These are phyloP conservation scores for Hippopotamus amphibius DNA, from an alignment of 2,113 vertebrate genomes.

Conservation along the genomic window DNA sequence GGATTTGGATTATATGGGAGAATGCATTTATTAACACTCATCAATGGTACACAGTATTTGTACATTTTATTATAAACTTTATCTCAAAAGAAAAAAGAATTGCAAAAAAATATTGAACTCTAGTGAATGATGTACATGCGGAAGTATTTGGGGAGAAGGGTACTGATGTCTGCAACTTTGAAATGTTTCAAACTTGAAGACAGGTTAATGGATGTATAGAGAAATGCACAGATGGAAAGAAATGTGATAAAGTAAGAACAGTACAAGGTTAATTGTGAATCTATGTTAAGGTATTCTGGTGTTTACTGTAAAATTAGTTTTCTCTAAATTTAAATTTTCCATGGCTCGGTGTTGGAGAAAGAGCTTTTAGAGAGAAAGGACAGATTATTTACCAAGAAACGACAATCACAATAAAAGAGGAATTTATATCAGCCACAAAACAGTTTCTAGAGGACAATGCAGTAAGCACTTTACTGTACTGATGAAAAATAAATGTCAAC, in stretches of 20 bases:
- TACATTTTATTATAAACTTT: not conserved
- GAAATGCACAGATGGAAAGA: not conserved
- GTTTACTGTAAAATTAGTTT: not conserved
- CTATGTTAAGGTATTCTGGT: not conserved
- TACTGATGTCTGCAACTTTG: not conserved
- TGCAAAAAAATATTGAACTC: not conserved
- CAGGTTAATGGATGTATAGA: not conserved
- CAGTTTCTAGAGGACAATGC: not conserved
- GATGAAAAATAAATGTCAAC: not conserved
- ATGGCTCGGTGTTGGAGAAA: not conserved
- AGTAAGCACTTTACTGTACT: not conserved
- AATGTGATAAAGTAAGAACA: not conserved
- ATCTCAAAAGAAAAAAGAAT: not conserved
- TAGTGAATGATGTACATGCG: not conserved
- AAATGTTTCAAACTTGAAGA: not conserved
- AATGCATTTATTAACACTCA: not conserved
- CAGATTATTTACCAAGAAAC: conserved; percentile 2
- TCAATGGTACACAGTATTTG: not conserved
- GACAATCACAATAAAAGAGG: not conserved
- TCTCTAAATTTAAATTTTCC: not conserved
- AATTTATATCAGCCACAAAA: not conserved
- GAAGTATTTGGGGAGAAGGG: not conserved
- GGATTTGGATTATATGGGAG: not conserved
- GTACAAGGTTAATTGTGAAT: not conserved
- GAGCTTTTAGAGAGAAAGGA: not conserved